phyloP scores from a whole-genome alignment of 2,888 invertebrate genomes.

The Ypsolopha scabrella region DNA sequence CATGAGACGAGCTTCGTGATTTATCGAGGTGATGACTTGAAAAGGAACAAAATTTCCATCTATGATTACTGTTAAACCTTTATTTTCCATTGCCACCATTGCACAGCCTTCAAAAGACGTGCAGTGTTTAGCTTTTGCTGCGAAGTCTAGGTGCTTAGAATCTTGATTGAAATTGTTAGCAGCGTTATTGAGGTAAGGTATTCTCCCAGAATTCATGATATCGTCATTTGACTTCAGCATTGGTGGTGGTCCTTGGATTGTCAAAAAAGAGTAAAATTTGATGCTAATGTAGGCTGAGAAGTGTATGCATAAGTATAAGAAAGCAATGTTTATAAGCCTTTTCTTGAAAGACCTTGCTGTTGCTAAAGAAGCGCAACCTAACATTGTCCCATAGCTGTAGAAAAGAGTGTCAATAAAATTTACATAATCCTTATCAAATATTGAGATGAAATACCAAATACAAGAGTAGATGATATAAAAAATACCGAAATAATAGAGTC shows the following conservation, averaged over 20 bases:
- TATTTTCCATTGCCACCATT: constrained; percentile 18
- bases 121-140: constrained; percentile 30
- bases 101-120: constrained; percentile 27
- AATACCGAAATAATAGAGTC: constrained; percentile 36
- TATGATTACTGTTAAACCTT: constrained; percentile 32
- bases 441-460: constrained; percentile 27
- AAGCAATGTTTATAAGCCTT: constrained; percentile 34
- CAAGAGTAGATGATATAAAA: constrained; percentile 33
- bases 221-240: constrained; percentile 30
- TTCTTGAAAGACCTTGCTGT: constrained; percentile 34
- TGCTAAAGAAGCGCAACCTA: constrained; percentile 32
- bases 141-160: constrained; percentile 25
- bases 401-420: constrained; percentile 26
- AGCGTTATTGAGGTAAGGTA: constrained; percentile 20
- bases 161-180: constrained; percentile 34
- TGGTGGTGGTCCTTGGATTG: constrained; percentile 35
- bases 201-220: constrained; percentile 29
- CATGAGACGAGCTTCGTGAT: constrained; percentile 39
- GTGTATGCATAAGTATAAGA: constrained; percentile 36
- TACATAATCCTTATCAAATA: constrained; percentile 23
- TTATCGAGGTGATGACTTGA: constrained; percentile 32
- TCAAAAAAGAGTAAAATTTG: constrained; percentile 43
- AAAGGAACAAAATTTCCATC: constrained; percentile 27
- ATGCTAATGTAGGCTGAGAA: constrained; percentile 36
- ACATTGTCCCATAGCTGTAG: constrained; percentile 36